These are phyloP conservation scores for Myathropa florea DNA, from an alignment of 2,888 invertebrate genomes.

Conservation along the genomic window DNA sequence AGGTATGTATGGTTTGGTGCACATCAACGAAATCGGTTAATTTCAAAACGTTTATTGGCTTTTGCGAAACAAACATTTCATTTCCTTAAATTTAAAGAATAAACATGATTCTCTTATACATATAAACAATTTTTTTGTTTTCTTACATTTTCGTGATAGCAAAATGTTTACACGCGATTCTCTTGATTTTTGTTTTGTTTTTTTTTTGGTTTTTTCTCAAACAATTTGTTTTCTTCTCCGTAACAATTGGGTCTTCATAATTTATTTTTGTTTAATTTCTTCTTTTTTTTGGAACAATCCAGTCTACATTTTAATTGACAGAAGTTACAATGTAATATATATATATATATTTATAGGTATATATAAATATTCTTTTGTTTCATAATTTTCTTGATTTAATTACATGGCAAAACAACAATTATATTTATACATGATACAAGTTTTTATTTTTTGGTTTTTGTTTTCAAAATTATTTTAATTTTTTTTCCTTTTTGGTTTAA, in stretches of 20 bases:
- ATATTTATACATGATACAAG: conserved; percentile 33
- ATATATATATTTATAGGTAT: neutral
- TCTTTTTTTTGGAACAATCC: conserved; percentile 76
- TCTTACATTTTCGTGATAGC: conserved; percentile 19
- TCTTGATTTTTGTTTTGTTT: neutral
- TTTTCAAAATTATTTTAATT: conserved; percentile 42
- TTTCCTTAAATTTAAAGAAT: conserved; percentile 55
- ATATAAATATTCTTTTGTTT: neutral
- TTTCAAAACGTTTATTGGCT: conserved; percentile 32
- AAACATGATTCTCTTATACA: conserved; percentile 70
- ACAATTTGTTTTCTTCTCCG: conserved; percentile 5
- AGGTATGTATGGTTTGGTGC: conserved; percentile 26
- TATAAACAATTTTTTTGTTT: conserved; percentile 13
- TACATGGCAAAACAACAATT: conserved; percentile 59
- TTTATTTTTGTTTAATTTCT: conserved; percentile 64
- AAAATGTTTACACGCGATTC: conserved; percentile 1
- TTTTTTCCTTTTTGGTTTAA: conserved; percentile 26
- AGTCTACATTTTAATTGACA: conserved; percentile 81
- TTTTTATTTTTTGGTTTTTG: conserved; percentile 22
- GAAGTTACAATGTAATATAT: conserved; percentile 79
- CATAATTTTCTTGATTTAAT: conserved; percentile 31
- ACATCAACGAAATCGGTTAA: conserved; percentile 44
- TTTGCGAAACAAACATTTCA: conserved; percentile 8
- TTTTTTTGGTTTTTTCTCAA: conserved; percentile 26
- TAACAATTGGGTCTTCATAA: conserved; percentile 21